These are phyloP conservation scores for Sinonovacula constricta DNA, from an alignment of 1,140 invertebrate genomes.

Conservation along the genomic window DNA sequence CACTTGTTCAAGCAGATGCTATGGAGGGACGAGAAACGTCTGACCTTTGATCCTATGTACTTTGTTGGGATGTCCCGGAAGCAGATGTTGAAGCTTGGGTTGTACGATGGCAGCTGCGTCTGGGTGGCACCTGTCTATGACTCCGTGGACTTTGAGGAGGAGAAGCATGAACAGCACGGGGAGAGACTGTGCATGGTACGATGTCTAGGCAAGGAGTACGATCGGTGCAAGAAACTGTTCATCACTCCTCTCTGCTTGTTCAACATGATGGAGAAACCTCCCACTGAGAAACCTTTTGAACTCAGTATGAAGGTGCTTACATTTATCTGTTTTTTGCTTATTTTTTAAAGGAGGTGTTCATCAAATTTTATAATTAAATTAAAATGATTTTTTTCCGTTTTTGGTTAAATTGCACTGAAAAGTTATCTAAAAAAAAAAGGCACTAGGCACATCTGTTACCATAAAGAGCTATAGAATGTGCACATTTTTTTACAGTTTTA, in stretches of 20 bases:
- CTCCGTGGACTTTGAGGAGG: constrained; percentile 18
- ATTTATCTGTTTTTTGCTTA: neutral
- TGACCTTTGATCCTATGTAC: constrained; percentile 60
- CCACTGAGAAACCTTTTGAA: neutral
- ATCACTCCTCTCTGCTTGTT: constrained; percentile 65
- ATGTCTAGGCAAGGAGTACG: constrained; percentile 58
- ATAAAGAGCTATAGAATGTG: too few relatives aligned
- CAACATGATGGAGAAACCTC: constrained; percentile 57
- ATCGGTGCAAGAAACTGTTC: constrained; percentile 56
- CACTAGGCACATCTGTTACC: too few relatives aligned
- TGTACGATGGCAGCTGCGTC: constrained; percentile 65
- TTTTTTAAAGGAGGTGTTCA: too few relatives aligned
- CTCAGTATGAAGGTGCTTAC: constrained; percentile 32
- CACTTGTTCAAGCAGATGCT: constrained; percentile 41
- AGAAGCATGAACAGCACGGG: neutral
- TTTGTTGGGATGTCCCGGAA: constrained; percentile 64
- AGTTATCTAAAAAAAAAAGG: too few relatives aligned
- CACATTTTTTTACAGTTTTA: too few relatives aligned
- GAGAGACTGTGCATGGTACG: constrained; percentile 65
- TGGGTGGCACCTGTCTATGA: constrained; percentile 45
- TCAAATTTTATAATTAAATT: too few relatives aligned
- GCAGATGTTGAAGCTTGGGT: constrained; percentile 59
- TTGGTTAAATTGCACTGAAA: too few relatives aligned
- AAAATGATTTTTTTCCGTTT: too few relatives aligned
- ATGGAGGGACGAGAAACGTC: constrained; percentile 35